Base-by-base conservation (phyloP, 92 coral and sea anemone genomes). In the Phymanthus crucifer region DNA sequence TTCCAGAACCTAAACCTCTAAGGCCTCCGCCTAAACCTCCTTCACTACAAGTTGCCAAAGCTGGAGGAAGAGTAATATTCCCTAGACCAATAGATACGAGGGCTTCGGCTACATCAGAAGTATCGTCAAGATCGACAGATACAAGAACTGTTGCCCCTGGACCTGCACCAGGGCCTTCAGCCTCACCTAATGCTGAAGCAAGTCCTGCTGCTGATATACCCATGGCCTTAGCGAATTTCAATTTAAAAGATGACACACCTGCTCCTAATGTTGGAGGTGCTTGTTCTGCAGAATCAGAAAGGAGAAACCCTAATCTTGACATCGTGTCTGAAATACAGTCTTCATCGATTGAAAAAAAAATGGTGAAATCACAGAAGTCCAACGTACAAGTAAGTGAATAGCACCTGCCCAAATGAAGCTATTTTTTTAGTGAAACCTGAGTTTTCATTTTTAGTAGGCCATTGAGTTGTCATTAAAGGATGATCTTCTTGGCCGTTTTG, bases 301-400 rank as follows among this genome's bases (percentile, higher is more conserved):
- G 81, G 36, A 77, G 65, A 34, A 27, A 33, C 26, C 47, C 81
- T n/a, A 77, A 77, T 31, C 21, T 1, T 36, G 72, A 64, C n/a
- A n/a, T 77, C 3, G 26, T 72, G 14, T 77, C 81, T 24, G 81
- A 77, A 36, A 77, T 77, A 37, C 31, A 40, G 68, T 52, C 58
- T 26, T 43, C 72, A 17, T 35, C 73, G 16, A 35, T 18, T 38
- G 58, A 8, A 38, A 69, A 64, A 26, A 61, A 61, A 32, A 17
- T 36, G 40, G 33, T 43, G 24, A 37, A 64, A 64, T 73, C 84
- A 9, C 88, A 34, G 12, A 75, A 54, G 31, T 2, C 70, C 3
- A 75, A 75, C 40, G 21, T 52, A 40, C 79, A 75, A 50, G 69
- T 32, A 26, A 50, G 38, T 54, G 27, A 43, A 17, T 10, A 17